Percentiles rank a stretch among this genome's conserved stretches.
phyloP scores from a whole-genome alignment of 64 coral and sea anemone genomes.

The Cladopsammia gracilis region DNA sequence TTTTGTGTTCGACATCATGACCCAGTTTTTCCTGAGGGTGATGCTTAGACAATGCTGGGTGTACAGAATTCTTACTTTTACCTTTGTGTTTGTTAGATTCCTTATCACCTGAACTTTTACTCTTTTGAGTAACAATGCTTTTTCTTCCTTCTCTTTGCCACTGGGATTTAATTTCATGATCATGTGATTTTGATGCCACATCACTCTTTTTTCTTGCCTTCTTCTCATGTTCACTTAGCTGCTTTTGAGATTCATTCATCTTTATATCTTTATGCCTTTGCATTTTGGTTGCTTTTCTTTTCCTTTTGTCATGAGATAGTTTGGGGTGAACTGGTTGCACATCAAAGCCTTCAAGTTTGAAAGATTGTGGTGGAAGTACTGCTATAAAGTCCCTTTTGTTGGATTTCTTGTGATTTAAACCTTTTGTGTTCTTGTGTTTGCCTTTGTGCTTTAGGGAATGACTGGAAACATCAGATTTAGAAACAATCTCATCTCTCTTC shows the following conservation, averaged over 20 bases:
- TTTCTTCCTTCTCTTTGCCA: neutral
- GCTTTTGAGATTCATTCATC: neutral
- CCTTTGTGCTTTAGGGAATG: neutral
- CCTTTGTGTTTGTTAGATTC: neutral
- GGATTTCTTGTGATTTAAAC: neutral
- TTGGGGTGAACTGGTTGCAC: neutral
- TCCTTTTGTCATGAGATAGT: neutral
- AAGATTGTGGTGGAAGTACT: neutral
- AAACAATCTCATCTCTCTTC: neutral
- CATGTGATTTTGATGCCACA: neutral
- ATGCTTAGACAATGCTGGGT: neutral
- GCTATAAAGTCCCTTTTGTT: slow-evolving; percentile 36
- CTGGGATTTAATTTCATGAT: neutral
- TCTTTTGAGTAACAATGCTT: too few relatives aligned
- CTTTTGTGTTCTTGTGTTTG: neutral
- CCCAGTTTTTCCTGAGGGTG: neutral
- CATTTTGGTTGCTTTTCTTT: neutral
- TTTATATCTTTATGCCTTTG: neutral
- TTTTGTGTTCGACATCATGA: neutral
- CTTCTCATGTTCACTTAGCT: neutral
- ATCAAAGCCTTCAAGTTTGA: slow-evolving; percentile 30
- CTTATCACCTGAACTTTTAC: neutral
- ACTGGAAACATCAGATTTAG: neutral
- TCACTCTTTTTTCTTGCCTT: neutral
- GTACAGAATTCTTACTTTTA: neutral